These are phyloP conservation scores for Terrapene triunguis DNA, from an alignment of 2,113 vertebrate genomes.

Conservation along the genomic window DNA sequence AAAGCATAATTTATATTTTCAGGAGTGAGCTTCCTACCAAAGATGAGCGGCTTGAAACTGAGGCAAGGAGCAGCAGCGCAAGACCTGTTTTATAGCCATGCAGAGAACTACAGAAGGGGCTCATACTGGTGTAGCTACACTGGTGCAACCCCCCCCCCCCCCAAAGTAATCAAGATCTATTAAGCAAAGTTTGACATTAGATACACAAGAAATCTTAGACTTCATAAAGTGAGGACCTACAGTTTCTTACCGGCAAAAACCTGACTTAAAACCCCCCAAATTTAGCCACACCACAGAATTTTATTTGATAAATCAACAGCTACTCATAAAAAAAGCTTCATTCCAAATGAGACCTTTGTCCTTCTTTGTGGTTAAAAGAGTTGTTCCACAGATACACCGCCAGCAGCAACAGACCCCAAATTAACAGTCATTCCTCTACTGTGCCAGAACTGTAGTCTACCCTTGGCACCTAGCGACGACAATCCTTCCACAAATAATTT, in stretches of 20 bases:
- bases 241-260: not conserved
- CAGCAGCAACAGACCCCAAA: not conserved
- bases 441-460: not conserved
- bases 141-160: not conserved
- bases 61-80: not conserved
- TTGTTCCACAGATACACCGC: not conserved
- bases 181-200: not conserved
- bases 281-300: not conserved
- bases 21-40: not conserved
- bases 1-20: accelerated
- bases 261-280: not conserved
- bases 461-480: not conserved
- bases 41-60: not conserved
- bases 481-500: not conserved
- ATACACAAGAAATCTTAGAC: not conserved
- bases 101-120: not conserved
- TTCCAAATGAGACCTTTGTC: not conserved
- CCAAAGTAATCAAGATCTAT: not conserved
- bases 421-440: not conserved
- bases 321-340: not conserved
- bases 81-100: not conserved
- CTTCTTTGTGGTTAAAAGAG: not conserved
- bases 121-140: not conserved
- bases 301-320: not conserved
- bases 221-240: not conserved